phyloP scores from a whole-genome alignment of 2,797 vertebrate genomes.

The Mionectes olivaceus region DNA sequence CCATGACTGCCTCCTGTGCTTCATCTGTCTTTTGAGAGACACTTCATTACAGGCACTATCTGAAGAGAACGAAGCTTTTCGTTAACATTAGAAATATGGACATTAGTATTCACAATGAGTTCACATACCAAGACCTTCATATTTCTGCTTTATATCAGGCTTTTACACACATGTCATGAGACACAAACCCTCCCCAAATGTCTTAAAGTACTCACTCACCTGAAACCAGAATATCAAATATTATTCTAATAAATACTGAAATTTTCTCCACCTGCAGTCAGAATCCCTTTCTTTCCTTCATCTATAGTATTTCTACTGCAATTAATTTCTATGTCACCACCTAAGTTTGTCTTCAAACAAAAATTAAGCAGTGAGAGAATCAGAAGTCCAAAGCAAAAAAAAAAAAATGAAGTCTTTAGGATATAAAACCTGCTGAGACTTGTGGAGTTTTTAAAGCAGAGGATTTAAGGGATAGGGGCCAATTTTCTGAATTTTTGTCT shows the following conservation, averaged over 20 bases:
- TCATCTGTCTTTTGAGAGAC: neutral
- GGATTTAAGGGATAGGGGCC: constrained; percentile 15
- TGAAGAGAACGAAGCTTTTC: neutral
- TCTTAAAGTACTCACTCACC: neutral
- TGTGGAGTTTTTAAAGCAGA: neutral
- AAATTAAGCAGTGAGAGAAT: neutral
- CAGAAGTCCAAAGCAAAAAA: neutral
- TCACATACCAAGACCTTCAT: neutral
- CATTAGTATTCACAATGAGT: neutral
- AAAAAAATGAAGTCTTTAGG: neutral
- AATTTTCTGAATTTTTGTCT: neutral
- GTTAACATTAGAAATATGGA: neutral
- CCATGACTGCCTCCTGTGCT: neutral
- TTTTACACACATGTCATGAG: neutral
- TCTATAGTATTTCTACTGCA: neutral
- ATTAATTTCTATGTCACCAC: neutral
- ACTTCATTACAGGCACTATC: neutral
- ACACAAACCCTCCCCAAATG: neutral
- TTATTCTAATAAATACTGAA: neutral
- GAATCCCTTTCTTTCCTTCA: neutral
- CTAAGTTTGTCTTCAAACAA: neutral
- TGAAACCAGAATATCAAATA: neutral
- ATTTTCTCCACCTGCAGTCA: neutral
- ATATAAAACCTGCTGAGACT: neutral
- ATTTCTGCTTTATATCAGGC: neutral